Conservation (phyloP, 2,797 vertebrate species). For the Champsocephalus esox region DNA sequence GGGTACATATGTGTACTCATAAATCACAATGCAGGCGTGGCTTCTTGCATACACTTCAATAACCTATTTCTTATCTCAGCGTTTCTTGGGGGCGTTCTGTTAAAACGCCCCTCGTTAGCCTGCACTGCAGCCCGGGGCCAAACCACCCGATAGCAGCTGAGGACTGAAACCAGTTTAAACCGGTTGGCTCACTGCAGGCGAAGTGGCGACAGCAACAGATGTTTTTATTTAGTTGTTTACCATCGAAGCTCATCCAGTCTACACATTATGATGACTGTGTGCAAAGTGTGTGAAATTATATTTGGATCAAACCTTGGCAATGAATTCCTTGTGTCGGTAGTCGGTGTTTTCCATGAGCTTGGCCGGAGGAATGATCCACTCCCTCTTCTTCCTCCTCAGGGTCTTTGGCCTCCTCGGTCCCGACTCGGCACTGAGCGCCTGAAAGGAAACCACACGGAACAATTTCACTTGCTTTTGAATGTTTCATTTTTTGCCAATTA, state of each 20-base stretch:
- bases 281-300: background rate
- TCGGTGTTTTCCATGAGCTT: constrained; percentile 88
- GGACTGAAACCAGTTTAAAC: background rate
- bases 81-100: background rate
- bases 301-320: constrained; percentile 86
- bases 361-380: constrained; percentile 92
- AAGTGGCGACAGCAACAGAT: background rate
- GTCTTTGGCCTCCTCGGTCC: background rate
- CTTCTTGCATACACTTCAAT: background rate
- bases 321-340: constrained; percentile 85
- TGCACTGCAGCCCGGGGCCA: background rate
- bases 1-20: too few relatives aligned
- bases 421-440: constrained; percentile 58
- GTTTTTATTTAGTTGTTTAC: background rate
- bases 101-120: background rate
- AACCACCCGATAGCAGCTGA: background rate
- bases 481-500: too few relatives aligned
- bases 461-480: background rate
- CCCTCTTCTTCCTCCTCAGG: constrained; percentile 87
- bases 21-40: too few relatives aligned
- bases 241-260: background rate
- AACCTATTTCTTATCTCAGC: background rate
- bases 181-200: background rate
- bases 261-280: background rate
- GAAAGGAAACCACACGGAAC: constrained; percentile 6